phyloP scores from a whole-genome alignment of 1,140 invertebrate species.

The Lucilia sericata region DNA sequence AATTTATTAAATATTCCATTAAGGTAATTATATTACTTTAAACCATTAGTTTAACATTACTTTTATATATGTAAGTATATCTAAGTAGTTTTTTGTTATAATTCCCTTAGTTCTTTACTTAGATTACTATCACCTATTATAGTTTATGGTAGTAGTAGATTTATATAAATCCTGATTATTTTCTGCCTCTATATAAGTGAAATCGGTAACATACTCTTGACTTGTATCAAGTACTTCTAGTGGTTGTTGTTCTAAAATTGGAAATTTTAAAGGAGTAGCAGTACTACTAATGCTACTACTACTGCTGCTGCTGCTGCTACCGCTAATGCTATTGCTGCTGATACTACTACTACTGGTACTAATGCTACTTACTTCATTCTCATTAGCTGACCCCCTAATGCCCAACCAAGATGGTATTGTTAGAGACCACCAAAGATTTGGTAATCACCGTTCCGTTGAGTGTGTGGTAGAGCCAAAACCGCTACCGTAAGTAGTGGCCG shows the following conservation, averaged over 20 bases:
- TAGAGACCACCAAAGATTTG: constrained; percentile 48
- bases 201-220: background rate
- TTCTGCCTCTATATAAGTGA: background rate
- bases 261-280: background rate
- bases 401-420: constrained; percentile 31
- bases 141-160: constrained; percentile 7
- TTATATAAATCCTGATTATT: background rate
- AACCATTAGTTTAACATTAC: background rate
- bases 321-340: too few relatives aligned
- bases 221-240: background rate
- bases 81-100: background rate
- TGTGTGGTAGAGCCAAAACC: constrained; percentile 62
- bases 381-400: constrained; percentile 14
- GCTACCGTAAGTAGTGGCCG: constrained; percentile 51
- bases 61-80: too few relatives aligned
- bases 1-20: background rate
- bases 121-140: constrained; percentile 21
- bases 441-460: constrained; percentile 65
- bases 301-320: too few relatives aligned
- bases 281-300: background rate
- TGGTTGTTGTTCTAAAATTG: background rate
- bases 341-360: background rate
- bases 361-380: constrained; percentile 21
- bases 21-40: background rate
- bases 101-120: constrained; percentile 1